Percentiles rank a stretch among this genome's conserved stretches.
Evolutionary conservation across 2,888 invertebrate species (phyloP).

Genomic region (Empis stercorea): DNA sequence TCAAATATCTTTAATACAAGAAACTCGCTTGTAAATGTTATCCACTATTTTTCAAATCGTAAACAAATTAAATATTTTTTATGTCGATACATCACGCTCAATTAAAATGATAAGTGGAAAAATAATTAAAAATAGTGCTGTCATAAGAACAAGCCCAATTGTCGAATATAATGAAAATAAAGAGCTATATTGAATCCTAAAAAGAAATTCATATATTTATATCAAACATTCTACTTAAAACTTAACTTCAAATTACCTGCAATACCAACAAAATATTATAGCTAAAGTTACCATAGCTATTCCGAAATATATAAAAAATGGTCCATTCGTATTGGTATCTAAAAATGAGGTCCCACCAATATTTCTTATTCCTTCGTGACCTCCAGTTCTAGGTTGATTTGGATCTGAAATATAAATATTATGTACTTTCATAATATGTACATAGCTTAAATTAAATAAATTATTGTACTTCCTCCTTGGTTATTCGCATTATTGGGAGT

Average conservation of each 20-base stretch:
- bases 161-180: slow-evolving; percentile 36
- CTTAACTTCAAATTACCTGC: slow-evolving; percentile 15
- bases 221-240: not conserved
- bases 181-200: slow-evolving; percentile 43
- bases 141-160: slow-evolving; percentile 18
- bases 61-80: not conserved
- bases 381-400: too few species aligned
- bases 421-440: too few species aligned
- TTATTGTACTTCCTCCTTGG: too few species aligned
- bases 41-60: too few species aligned
- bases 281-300: slow-evolving; percentile 15
- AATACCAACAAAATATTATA: slow-evolving; percentile 19
- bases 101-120: slow-evolving; percentile 18
- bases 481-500: too few species aligned
- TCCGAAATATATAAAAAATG: slow-evolving; percentile 15
- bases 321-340: slow-evolving; percentile 10
- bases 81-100: slow-evolving; percentile 9
- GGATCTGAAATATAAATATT: too few species aligned
- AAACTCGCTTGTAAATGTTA: too few species aligned
- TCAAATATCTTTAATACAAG: too few species aligned
- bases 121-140: slow-evolving; percentile 17
- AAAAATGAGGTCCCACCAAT: slow-evolving; percentile 6
- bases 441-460: too few species aligned
- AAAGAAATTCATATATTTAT: slow-evolving; percentile 6
- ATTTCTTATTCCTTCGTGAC: too few species aligned